A percentile compares a stretch with the other conserved stretches of the same genome.
These are phyloP conservation scores for Cotesia typhae DNA, from an alignment of 1,140 invertebrate species.

Conservation along the genomic window DNA sequence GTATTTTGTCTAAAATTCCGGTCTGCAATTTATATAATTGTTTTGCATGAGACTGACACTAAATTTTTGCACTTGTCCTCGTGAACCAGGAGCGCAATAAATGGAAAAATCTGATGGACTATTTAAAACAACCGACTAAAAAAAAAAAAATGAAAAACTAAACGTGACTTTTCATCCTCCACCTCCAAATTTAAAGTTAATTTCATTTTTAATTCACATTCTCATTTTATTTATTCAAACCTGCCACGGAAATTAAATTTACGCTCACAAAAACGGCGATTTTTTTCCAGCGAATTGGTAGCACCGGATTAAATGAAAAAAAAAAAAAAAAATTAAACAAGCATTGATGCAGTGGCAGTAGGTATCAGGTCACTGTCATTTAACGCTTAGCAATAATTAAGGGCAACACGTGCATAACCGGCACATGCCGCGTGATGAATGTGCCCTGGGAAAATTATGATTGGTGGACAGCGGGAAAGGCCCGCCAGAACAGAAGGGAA, in stretches of 20 bases:
- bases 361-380: constrained; percentile 35
- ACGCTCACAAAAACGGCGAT: no score
- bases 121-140: constrained; percentile 21
- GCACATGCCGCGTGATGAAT: constrained; percentile 58
- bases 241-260: no score
- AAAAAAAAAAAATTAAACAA: no score
- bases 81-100: constrained; percentile 7
- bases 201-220: constrained; percentile 4
- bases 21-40: constrained; percentile 65
- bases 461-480: constrained; percentile 46
- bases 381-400: constrained; percentile 51
- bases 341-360: background rate
- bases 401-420: constrained; percentile 40
- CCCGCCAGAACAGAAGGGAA: constrained; percentile 19
- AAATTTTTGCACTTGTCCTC: constrained; percentile 51
- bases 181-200: background rate
- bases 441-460: constrained; percentile 51
- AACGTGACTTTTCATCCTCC: background rate
- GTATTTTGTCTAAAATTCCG: constrained; percentile 59
- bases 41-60: constrained; percentile 59
- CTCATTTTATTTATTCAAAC: background rate
- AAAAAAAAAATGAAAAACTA: constrained; percentile 3
- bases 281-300: no score
- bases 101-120: constrained; percentile 21
- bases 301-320: no score